Percentiles rank a stretch among this genome's conserved stretches.
These are phyloP conservation scores for Allolobophora icterica DNA, from an alignment of 2,888 invertebrate genomes.

Conservation along the genomic window DNA sequence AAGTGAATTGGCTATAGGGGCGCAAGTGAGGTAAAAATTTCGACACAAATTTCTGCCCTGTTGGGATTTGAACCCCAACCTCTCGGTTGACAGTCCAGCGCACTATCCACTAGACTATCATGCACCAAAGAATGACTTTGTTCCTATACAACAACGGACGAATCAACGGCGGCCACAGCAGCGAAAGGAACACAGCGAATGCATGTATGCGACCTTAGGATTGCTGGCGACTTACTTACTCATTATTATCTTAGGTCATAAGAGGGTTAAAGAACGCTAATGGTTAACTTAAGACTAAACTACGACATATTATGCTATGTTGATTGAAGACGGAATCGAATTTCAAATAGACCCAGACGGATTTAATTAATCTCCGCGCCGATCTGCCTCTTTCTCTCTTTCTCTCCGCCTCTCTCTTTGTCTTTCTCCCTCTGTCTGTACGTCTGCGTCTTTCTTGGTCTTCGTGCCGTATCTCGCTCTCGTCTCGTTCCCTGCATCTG, in stretches of 20 bases:
- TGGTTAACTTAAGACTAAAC: conserved; percentile 2
- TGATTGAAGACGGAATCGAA: not conserved
- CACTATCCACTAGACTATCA: too few species aligned
- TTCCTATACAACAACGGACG: too few species aligned
- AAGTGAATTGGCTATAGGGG: too few species aligned
- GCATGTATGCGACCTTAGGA: too few species aligned
- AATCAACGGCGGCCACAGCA: too few species aligned
- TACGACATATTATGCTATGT: conserved; percentile 1
- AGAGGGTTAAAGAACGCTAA: not conserved
- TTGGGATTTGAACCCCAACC: too few species aligned
- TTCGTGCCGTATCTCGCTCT: not conserved
- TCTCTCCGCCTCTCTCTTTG: not conserved
- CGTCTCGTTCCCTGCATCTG: not conserved
- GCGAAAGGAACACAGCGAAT: too few species aligned
- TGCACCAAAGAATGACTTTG: too few species aligned
- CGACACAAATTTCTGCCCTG: too few species aligned
- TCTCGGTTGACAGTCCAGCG: too few species aligned
- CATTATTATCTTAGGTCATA: not conserved
- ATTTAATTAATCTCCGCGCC: not conserved
- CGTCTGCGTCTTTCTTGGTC: not conserved
- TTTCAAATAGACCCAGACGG: not conserved
- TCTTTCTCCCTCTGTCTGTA: not conserved
- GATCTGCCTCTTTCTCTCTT: not conserved
- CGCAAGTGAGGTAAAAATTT: too few species aligned
- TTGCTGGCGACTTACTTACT: not conserved